phyloP scores from a whole-genome alignment of 2,888 invertebrate genomes.

The Ormyrus rosae region DNA sequence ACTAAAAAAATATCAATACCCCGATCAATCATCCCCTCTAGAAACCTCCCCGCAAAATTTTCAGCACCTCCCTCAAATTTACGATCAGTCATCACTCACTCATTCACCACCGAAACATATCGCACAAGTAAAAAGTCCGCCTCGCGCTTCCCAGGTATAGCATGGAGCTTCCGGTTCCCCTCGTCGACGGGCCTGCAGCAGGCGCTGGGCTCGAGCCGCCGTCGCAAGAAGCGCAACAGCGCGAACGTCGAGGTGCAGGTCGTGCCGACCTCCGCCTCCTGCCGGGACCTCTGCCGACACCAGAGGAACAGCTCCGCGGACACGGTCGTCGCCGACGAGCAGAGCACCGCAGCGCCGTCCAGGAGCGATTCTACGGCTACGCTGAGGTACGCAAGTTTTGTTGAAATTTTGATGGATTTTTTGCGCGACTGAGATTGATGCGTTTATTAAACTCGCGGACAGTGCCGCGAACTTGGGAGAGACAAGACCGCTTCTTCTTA shows the following conservation, averaged over 20 bases:
- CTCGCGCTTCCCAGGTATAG: slow-evolving; percentile 63
- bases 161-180: slow-evolving; percentile 72
- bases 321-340: not conserved
- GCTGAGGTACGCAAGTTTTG: slow-evolving; percentile 4
- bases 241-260: slow-evolving; percentile 29
- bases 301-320: not conserved
- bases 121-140: too few species aligned
- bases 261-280: slow-evolving; percentile 11
- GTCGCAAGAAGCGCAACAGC: slow-evolving; percentile 65
- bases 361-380: slow-evolving; percentile 37
- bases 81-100: too few species aligned
- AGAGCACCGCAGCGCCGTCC: not conserved
- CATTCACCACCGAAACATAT: too few species aligned
- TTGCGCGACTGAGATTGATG: not conserved
- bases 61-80: too few species aligned
- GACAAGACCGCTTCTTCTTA: not conserved
- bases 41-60: too few species aligned
- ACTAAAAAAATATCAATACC: too few species aligned
- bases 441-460: not conserved
- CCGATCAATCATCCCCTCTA: too few species aligned
- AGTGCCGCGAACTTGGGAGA: too few species aligned
- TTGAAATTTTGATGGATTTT: not conserved
- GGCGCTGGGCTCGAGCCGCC: slow-evolving; percentile 66
- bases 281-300: slow-evolving; percentile 10
- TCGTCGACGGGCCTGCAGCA: slow-evolving; percentile 68